Conservation (phyloP, 2,888 invertebrate genomes). For the Resseliella maxima region DNA sequence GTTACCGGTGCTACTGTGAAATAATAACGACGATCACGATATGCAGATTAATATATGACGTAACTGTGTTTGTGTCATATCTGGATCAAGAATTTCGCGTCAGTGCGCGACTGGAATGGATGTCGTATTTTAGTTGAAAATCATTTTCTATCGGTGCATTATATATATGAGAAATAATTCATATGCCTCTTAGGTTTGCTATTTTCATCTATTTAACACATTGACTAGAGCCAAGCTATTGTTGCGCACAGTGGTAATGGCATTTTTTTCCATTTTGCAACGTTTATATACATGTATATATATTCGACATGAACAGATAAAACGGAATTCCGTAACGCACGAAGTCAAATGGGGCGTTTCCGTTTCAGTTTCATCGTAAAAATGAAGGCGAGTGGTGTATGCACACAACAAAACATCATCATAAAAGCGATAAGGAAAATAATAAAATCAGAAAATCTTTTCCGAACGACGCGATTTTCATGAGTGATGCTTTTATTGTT, state of each 20-base stretch:
- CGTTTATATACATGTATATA: neutral
- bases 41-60: constrained; percentile 53
- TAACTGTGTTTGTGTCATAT: constrained; percentile 53
- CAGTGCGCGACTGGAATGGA: neutral
- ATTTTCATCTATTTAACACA: neutral
- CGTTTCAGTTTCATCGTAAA: constrained; percentile 56
- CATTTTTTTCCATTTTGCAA: constrained; percentile 50
- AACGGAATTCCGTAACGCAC: constrained; percentile 57
- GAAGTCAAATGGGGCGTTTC: constrained; percentile 57
- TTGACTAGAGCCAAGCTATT: neutral
- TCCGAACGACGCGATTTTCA: constrained; percentile 24
- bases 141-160: neutral
- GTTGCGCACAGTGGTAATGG: constrained; percentile 19
- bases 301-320: constrained; percentile 39
- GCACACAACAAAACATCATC: constrained; percentile 48
- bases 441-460: constrained; percentile 46
- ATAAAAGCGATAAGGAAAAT: constrained; percentile 39
- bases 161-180: neutral
- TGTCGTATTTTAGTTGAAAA: neutral
- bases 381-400: neutral
- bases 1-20: neutral
- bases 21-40: neutral
- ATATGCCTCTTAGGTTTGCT: neutral
- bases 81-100: constrained; percentile 37
- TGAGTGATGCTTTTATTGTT: constrained; percentile 54